Conservation (phyloP, 2,888 invertebrate species). For the Dorcus parallelipipedus region DNA sequence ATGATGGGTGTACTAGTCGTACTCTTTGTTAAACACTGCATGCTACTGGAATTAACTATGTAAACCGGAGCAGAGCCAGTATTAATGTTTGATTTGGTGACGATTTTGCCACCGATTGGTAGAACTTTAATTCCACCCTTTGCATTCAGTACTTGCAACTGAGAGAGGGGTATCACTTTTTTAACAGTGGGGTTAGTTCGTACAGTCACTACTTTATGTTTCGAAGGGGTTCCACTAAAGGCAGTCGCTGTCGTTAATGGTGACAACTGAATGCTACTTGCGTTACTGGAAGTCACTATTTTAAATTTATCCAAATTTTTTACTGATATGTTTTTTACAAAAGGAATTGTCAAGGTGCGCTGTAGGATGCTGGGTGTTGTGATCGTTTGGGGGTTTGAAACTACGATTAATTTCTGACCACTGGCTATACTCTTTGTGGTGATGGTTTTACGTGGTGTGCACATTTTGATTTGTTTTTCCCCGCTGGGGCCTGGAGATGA, state of each 20-base stretch:
- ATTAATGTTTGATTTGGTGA: constrained; percentile 37
- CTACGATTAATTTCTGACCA: constrained; percentile 47
- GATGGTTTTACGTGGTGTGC: constrained; percentile 38
- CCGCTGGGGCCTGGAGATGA: constrained; percentile 26
- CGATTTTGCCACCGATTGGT: constrained; percentile 42
- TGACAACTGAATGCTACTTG: constrained; percentile 13
- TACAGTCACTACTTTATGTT: constrained; percentile 46
- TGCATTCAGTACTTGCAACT: constrained; percentile 45
- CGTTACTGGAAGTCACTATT: constrained; percentile 38
- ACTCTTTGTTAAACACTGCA: constrained; percentile 28
- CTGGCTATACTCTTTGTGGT: constrained; percentile 32
- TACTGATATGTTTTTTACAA: constrained; percentile 45
- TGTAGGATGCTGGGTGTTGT: constrained; percentile 45
- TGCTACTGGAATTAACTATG: constrained; percentile 35
- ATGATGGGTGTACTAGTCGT: constrained; percentile 27
- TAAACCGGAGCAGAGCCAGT: constrained; percentile 35
- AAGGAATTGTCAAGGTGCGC: constrained; percentile 44
- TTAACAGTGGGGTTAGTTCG: constrained; percentile 39
- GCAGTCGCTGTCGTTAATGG: constrained; percentile 8
- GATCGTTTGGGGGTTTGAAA: constrained; percentile 44
- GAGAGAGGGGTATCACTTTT: constrained; percentile 44
- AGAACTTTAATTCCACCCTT: constrained; percentile 46
- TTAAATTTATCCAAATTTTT: constrained; percentile 48
- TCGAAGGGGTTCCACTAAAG: constrained; percentile 17
- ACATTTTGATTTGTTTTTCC: constrained; percentile 37